phyloP scores from a whole-genome alignment of 2,113 vertebrate species.

The Gnathonemus echidnorhynchus region DNA sequence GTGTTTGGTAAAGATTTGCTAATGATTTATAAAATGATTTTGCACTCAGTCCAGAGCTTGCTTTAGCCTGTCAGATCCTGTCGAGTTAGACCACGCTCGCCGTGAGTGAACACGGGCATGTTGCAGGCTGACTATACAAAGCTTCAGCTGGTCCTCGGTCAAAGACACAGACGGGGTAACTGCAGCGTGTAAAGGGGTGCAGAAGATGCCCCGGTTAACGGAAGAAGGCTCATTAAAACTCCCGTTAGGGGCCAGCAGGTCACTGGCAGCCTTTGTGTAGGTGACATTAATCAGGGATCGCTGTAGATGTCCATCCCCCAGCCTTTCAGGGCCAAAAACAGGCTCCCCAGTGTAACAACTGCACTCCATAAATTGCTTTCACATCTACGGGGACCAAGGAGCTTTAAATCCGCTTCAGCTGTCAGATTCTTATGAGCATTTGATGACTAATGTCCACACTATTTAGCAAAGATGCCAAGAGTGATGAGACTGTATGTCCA shows the following conservation, averaged over 20 bases:
- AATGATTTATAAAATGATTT: background rate
- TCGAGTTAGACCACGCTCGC: background rate
- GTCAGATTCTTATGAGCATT: background rate
- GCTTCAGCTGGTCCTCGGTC: slow-evolving; percentile 32
- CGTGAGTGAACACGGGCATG: background rate
- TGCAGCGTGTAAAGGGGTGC: slow-evolving; percentile 32
- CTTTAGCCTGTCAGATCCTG: background rate
- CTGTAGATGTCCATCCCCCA: background rate
- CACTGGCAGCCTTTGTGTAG: background rate
- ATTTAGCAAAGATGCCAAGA: background rate
- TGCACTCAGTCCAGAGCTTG: background rate
- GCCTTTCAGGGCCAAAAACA: background rate
- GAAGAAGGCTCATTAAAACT: background rate
- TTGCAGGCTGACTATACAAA: background rate
- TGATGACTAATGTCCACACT: background rate
- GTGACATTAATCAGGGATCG: background rate
- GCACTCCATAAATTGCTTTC: background rate
- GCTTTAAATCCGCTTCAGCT: background rate
- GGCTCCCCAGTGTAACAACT: background rate
- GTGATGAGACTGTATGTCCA: background rate
- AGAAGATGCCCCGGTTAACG: background rate
- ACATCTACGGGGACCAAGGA: background rate
- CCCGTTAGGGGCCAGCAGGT: background rate
- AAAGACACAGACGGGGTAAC: slow-evolving; percentile 48
- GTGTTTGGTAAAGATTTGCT: background rate